Evolutionary conservation across 2,113 vertebrate species (phyloP).

Genomic region (Peromyscus maniculatus): DNA sequence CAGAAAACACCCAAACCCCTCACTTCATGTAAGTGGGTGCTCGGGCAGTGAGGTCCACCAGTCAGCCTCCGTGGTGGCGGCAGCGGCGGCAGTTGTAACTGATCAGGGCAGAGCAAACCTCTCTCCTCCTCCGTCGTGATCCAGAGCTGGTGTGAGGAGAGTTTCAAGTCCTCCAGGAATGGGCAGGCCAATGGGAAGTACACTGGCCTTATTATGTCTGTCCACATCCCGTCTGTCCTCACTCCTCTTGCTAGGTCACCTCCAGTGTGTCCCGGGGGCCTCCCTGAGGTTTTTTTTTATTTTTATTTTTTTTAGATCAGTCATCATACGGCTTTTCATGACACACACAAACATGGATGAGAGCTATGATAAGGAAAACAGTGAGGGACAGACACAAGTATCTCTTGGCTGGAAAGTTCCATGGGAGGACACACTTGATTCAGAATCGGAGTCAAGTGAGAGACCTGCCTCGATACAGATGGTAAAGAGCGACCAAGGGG

Average conservation of each 20-base stretch:
- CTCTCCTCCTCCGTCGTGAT: not conserved
- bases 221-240: not conserved
- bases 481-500: not conserved
- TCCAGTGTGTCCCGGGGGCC: not conserved
- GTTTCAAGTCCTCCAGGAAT: not conserved
- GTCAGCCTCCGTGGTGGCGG: not conserved
- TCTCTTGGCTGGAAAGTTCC: not conserved
- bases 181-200: not conserved
- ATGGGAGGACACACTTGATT: not conserved
- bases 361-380: constrained; percentile 20
- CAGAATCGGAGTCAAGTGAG: not conserved
- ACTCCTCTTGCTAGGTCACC: not conserved
- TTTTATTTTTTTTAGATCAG: constrained; percentile 29
- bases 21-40: not conserved
- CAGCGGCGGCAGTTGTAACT: too few species aligned
- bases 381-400: not conserved
- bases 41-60: not conserved
- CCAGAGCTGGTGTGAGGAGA: not conserved
- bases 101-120: not conserved
- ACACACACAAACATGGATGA: not conserved
- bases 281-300: constrained; percentile 19
- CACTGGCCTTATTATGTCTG: not conserved
- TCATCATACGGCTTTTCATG: constrained; percentile 24
- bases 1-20: not conserved
- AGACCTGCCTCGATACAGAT: not conserved